Base-by-base conservation (phyloP, 2,113 vertebrate genomes). In the Bos taurus region DNA sequence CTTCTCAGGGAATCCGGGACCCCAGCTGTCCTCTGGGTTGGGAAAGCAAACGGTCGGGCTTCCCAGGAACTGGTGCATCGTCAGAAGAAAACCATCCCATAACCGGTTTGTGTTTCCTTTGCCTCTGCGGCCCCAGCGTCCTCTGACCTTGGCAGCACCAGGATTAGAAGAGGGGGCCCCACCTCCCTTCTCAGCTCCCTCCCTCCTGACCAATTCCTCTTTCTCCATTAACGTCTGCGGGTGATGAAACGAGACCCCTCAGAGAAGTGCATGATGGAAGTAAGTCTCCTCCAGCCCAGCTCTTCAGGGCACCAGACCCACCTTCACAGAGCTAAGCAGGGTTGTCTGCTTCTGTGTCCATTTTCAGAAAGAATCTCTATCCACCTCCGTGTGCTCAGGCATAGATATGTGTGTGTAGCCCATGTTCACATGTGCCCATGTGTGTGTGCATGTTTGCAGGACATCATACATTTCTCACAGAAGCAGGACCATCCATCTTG, bases 91-190 rank as follows among this genome's bases (percentile, higher is more conserved):
- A 9, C 4, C 1, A 1, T 62, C 19, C 33, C 25, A 3, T 16
- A 3, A 33, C 48, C 12, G 40, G 16, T 23, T 23, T 64, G n/a
- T 16, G 4, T 48, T 74, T 62, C 36, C 25, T 0, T n/a, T 12
- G 54, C 30, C 36, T 46, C 50, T 4, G 25, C 0, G 1, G 48
- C 6, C 9, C 28, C 21, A 11, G 23, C 0, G 2, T 33, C 64
- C 17, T 59, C 91, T 25, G 23, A 26, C 54, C 14, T 28, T 4
- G 21, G 90, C 54, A 67, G 71, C 33, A 0, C 81, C 13, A 56
- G 52, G 60, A 64, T 43, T 4, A 62, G 81, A 89, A 50, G 71
- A 25, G n/a, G 52, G 25, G 23, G n/a, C 46, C 36, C n/a, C 1
- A 30, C 52, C 77, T 36, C 10, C 17, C 11, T 52, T 21, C 0